Conservation (phyloP, 1,140 invertebrate species). For the Lordiphosa clarofinis region DNA sequence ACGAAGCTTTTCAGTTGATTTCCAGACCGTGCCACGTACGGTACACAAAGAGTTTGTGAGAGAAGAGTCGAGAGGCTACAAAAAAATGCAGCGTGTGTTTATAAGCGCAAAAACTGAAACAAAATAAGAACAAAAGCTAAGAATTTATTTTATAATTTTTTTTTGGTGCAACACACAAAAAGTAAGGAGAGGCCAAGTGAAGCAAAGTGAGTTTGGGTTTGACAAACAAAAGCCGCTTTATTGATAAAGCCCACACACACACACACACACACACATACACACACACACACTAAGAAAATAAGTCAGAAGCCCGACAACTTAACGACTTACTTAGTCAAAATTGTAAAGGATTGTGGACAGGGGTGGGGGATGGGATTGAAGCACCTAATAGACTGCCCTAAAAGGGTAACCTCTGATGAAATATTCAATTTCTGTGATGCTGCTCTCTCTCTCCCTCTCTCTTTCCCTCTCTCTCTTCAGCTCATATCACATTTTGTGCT, state of each 20-base stretch:
- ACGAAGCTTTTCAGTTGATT: conserved; percentile 74
- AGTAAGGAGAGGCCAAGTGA: neutral
- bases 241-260: conserved; percentile 57
- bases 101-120: neutral
- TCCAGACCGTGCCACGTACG: conserved; percentile 72
- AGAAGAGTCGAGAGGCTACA: neutral
- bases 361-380: neutral
- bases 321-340: conserved; percentile 72
- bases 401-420: conserved; percentile 48
- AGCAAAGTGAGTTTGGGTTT: neutral
- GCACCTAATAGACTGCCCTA: conserved; percentile 53
- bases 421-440: conserved; percentile 27
- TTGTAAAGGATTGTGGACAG: conserved; percentile 7
- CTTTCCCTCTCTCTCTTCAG: conserved; percentile 10
- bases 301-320: conserved; percentile 64
- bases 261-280: conserved; percentile 8
- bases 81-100: neutral
- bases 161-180: neutral
- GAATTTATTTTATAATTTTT: conserved; percentile 7
- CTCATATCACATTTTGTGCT: too few relatives aligned
- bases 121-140: conserved; percentile 1
- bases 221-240: conserved; percentile 41
- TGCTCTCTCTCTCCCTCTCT: neutral
- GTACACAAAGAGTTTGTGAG: conserved; percentile 31
- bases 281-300: conserved; percentile 7